Conservation (phyloP, 2,797 vertebrate genomes). For the Trachops cirrhosus region DNA sequence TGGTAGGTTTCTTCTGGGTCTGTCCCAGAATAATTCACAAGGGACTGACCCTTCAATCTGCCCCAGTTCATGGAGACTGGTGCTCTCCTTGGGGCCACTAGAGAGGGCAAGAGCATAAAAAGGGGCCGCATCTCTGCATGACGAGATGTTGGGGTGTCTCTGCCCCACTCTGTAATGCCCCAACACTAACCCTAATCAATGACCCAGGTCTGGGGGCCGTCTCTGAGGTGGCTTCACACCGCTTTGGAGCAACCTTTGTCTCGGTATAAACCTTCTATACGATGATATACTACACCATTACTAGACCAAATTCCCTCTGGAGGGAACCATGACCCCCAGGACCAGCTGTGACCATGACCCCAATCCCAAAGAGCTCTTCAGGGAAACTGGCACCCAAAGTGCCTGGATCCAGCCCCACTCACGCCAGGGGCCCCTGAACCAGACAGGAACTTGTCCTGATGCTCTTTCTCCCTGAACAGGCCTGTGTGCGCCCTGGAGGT, state of each 20-base stretch:
- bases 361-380: accelerated
- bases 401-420: not conserved
- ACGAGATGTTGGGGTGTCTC: accelerated
- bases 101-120: not conserved
- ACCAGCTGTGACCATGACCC: not conserved
- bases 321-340: accelerated
- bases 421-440: not conserved
- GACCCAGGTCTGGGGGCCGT: not conserved
- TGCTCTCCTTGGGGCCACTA: not conserved
- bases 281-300: not conserved
- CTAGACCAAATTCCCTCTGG: not conserved
- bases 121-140: not conserved
- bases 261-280: not conserved
- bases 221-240: not conserved
- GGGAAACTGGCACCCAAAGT: not conserved
- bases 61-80: not conserved
- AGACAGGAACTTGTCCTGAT: not conserved
- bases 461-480: not conserved
- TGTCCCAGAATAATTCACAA: not conserved
- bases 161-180: not conserved
- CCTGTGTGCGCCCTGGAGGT: not conserved
- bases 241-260: not conserved
- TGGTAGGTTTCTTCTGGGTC: not conserved
- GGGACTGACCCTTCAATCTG: not conserved
- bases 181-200: not conserved